Base-by-base conservation (phyloP, 1,140 invertebrate genomes). In the Drosophila ohnishii region DNA sequence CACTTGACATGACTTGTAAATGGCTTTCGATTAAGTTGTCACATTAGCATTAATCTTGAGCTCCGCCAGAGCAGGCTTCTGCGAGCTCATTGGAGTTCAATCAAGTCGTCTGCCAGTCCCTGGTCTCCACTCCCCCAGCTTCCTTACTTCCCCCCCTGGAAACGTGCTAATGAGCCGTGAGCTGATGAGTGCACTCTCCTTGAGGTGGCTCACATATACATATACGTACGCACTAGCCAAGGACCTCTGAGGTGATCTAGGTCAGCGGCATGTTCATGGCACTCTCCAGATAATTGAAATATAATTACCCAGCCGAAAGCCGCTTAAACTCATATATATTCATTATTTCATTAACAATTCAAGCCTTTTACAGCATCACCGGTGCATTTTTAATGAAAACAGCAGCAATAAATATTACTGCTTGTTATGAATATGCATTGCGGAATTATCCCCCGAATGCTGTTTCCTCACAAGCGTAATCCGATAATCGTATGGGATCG, bases 11-110 rank as follows among this genome's bases (percentile, higher is more conserved):
- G 80, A 88, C 84, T 88, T 84, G 82, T 88, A 88, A 88, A 88
- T 88, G 81, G 80, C 84, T 88, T 88, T 88, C 84, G 84, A 88
- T 88, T 88, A 88, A 88, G 84, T 88, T 88, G 84, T 88, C 84
- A 88, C 84, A 88, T 88, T 88, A 88, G 84, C 84, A 88, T 88
- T 88, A 88, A 88, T 88, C 84, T 88, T 35, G 42, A 71, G 69
- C 69, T 71, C 19, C 70, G 45, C 45, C 53, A 57, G 48, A 73
- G 71, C 44, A 55, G 39, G 34, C 73, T 59, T 70, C 69, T 48
- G 39, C 28, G 69, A 59, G 69, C 53, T 50, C 67, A 86, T 80
- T 76, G 81, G 77, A 65, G 80, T 87, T 84, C 85, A 84, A 87
- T 87, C 80, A 84, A 88, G 80, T 84, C 77, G 84, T 75, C 82